These are phyloP conservation scores for Notodonta dromedarius DNA, from an alignment of 2,888 invertebrate genomes.

Conservation along the genomic window DNA sequence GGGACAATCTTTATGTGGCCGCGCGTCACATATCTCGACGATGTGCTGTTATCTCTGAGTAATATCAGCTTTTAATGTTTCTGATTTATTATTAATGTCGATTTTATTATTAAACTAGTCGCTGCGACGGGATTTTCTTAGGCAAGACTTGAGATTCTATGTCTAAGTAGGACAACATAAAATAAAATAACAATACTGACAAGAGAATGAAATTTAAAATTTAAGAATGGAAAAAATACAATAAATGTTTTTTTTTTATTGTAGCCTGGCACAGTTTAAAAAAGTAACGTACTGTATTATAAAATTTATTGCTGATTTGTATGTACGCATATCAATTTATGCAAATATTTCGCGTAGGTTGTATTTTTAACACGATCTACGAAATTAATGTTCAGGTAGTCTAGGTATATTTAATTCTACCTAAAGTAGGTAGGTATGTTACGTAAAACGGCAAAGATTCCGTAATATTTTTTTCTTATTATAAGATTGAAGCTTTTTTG, in stretches of 20 bases:
- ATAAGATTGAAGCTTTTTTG: too few species aligned
- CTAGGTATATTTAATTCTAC: background rate
- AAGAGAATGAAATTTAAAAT: too few species aligned
- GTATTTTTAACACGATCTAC: background rate
- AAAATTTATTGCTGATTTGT: constrained; percentile 2
- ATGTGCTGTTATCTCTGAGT: constrained; percentile 36
- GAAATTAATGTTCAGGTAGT: background rate
- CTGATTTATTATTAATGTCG: constrained; percentile 43
- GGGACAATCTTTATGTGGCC: constrained; percentile 45
- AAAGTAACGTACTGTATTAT: background rate
- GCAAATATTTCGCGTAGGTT: constrained; percentile 4
- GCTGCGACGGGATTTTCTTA: background rate
- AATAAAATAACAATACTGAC: too few species aligned
- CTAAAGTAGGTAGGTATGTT: too few species aligned
- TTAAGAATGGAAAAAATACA: too few species aligned
- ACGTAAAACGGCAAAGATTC: too few species aligned
- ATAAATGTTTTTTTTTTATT: too few species aligned
- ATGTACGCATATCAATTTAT: constrained; percentile 7
- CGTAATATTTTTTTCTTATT: too few species aligned
- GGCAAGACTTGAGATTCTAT: too few species aligned
- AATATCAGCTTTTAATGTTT: constrained; percentile 46
- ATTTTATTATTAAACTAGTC: constrained; percentile 49
- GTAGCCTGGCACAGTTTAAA: background rate
- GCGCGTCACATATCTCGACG: constrained; percentile 26
- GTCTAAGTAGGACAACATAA: too few species aligned